Conservation (phyloP, 2,888 invertebrate genomes). For the Epirrhoe alternata region DNA sequence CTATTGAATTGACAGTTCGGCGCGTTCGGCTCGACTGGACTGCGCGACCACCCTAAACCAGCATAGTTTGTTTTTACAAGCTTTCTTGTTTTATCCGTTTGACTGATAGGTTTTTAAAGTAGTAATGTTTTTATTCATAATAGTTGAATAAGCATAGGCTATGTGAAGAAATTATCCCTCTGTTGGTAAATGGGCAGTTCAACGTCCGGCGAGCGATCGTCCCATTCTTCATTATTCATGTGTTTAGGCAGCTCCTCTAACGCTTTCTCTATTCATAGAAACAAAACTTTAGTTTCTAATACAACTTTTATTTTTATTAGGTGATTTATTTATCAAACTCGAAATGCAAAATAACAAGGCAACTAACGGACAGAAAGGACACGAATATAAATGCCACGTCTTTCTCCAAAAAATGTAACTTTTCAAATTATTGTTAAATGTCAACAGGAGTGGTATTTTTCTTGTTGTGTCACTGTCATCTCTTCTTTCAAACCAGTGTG, state of each 20-base stretch:
- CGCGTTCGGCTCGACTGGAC: no score
- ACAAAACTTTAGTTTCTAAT: conserved; percentile 32
- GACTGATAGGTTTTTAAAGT: no score
- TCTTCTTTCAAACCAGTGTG: no score
- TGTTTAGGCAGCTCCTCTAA: conserved; percentile 89
- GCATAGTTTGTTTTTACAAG: no score
- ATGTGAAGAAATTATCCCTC: conserved; percentile 92
- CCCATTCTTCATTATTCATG: conserved; percentile 86
- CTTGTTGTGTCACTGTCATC: no score
- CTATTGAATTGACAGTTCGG: no score
- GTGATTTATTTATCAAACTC: conserved; percentile 33
- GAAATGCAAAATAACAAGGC: conserved; percentile 59
- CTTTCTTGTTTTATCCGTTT: no score
- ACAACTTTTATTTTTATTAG: conserved; percentile 7
- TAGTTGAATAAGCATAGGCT: conserved; percentile 37
- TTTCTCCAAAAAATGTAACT: background rate
- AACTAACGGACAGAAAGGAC: conserved; percentile 41
- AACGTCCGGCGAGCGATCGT: conserved; percentile 90
- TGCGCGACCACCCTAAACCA: no score
- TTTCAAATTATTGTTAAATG: no score
- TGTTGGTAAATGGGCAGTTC: conserved; percentile 94
- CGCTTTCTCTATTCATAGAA: conserved; percentile 87
- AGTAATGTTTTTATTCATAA: no score
- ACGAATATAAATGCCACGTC: conserved; percentile 41
- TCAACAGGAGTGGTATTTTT: no score